Base-by-base conservation (phyloP, 2,888 invertebrate species). In the Carcina quercana region DNA sequence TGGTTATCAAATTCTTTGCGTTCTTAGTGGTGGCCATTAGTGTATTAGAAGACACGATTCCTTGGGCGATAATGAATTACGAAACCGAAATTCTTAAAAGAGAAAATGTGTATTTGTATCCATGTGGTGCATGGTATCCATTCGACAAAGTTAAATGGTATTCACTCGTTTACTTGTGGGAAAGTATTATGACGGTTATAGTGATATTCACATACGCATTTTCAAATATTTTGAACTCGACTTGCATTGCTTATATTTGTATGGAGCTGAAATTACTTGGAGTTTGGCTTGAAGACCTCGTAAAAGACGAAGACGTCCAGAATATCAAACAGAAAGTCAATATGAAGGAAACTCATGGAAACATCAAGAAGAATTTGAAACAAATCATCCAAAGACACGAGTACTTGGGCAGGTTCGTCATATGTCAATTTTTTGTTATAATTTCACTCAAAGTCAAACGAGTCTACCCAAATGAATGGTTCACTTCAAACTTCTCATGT, bases 81-180 rank as follows among this genome's bases (percentile, higher is more conserved):
- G 62, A 71, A 37, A 49, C 48, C 6, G 36, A 52, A 11, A 34
- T 68, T 10, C 30, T 65, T 22, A 59, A 53, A 1, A 50, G 58
- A 22, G 60, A 66, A 17, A 40, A 45, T 7, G 42, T 53, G 19
- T 56, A 64, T 42, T 48, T 74, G 5, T 78, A 69, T 31, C 80
- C 79, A 0, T 69, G 69, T 22, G 74, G 78, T 36, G 78, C 71
- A 4, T 78, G 76, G 78, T 80, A 80, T 36, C 80, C 79, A 7
- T 79, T 79, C 32, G 66, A 76, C 35, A 76, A 74, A 47, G 47
- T 64, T 1, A 52, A 65, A 37, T 76, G 68, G 69, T 80, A 72
- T 43, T 59, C 60, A 22, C 36, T 44, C n/a, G 63, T 52, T 1
- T 80, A 79, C 15, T 25, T 60, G 3, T 78, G 76, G 75, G 80